Percentiles rank a stretch among this genome's conserved stretches.
Conservation (phyloP, 1,140 invertebrate species). For the Atta colombica region DNA sequence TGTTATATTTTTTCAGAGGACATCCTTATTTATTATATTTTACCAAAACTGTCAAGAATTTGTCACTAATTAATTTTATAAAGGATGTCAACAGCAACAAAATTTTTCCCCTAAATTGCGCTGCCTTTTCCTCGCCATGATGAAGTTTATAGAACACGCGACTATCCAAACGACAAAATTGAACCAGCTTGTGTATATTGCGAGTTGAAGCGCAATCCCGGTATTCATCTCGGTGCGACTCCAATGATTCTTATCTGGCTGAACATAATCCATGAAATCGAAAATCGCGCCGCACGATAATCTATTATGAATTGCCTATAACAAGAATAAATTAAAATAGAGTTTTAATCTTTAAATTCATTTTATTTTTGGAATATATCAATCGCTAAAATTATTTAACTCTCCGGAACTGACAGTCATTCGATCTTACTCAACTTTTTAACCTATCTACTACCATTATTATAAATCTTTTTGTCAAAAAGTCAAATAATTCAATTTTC, state of each 20-base stretch:
- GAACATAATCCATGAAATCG: slow-evolving; percentile 92
- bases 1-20: background rate
- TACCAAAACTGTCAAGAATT: background rate
- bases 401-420: background rate
- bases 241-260: slow-evolving; percentile 88
- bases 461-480: too few species aligned
- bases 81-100: slow-evolving; percentile 63
- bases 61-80: background rate
- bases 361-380: background rate
- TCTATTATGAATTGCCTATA: slow-evolving; percentile 88
- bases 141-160: slow-evolving; percentile 86
- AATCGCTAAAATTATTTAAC: background rate
- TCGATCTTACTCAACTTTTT: too few species aligned
- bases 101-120: slow-evolving; percentile 71
- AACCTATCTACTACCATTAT: too few species aligned
- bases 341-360: background rate
- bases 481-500: too few species aligned
- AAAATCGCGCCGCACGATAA: slow-evolving; percentile 89
- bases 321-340: background rate
- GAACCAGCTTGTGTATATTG: slow-evolving; percentile 88
- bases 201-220: slow-evolving; percentile 88
- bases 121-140: slow-evolving; percentile 85
- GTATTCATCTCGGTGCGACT: slow-evolving; percentile 89
- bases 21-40: slow-evolving; percentile 20
- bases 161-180: slow-evolving; percentile 87